Evolutionary conservation across 2,797 vertebrate species (phyloP).

Genomic region (Darevskia nairensis): DNA sequence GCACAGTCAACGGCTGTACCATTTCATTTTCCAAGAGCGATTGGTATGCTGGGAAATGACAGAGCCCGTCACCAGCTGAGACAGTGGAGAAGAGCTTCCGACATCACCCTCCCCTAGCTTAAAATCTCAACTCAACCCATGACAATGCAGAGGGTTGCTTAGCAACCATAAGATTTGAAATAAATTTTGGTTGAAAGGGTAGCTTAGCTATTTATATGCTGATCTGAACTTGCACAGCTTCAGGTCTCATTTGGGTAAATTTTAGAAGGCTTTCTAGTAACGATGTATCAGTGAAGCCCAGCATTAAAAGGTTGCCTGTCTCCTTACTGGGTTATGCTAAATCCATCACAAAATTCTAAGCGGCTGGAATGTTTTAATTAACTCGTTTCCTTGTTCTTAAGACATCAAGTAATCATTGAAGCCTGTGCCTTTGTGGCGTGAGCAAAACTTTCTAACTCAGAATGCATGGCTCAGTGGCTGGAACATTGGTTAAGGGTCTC

Average conservation of each 20-base stretch:
- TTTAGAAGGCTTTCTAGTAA: neutral
- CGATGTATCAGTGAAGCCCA: neutral
- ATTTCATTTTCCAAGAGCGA: conserved; percentile 7
- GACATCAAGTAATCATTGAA: neutral
- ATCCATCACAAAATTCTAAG: neutral
- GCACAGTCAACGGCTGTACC: neutral
- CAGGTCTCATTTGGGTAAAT: neutral
- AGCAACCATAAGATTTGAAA: conserved; percentile 12
- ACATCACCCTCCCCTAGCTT: neutral
- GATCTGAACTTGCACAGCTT: neutral
- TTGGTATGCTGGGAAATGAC: neutral
- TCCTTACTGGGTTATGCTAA: neutral
- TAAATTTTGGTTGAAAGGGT: neutral
- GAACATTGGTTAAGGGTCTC: neutral
- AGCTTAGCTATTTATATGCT: neutral
- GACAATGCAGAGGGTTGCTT: conserved; percentile 14
- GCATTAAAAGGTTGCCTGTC: neutral
- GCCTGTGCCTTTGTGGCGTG: too few relatives aligned
- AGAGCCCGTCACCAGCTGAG: neutral
- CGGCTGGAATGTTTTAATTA: neutral
- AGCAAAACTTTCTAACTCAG: neutral
- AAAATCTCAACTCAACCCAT: neutral
- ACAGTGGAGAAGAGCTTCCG: neutral
- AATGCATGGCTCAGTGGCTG: neutral
- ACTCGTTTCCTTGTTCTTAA: neutral